A percentile compares a stretch with the other conserved stretches of the same genome.
phyloP scores from a whole-genome alignment of 2,113 vertebrate species.

The Heterocephalus glaber region DNA sequence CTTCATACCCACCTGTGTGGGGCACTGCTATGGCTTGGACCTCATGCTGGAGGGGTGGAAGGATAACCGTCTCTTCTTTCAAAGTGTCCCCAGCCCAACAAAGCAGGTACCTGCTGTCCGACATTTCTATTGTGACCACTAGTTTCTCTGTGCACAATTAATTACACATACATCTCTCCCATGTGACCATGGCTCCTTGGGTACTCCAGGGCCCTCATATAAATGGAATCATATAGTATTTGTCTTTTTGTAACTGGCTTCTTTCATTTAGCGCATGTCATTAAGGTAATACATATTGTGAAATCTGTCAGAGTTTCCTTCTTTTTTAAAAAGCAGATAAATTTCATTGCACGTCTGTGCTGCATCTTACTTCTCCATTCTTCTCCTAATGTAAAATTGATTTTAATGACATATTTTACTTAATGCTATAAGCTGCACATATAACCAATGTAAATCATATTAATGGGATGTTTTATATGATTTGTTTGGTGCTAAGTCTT shows the following conservation, averaged over 20 bases:
- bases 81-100: fast-evolving
- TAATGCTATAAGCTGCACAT: not conserved
- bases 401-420: not conserved
- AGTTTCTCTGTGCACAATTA: too few relatives aligned
- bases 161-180: too few relatives aligned
- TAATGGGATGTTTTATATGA: not conserved
- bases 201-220: not conserved
- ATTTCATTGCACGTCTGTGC: not conserved
- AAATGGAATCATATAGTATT: not conserved
- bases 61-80: not conserved
- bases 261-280: not conserved
- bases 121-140: too few relatives aligned
- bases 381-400: not conserved
- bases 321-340: not conserved
- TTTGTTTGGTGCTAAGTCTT: not conserved
- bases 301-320: not conserved
- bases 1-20: not conserved
- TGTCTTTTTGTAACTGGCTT: not conserved
- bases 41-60: not conserved
- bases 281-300: not conserved
- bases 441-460: not conserved
- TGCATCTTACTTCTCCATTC: not conserved
- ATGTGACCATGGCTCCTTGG: not conserved
- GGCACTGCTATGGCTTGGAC: not conserved
- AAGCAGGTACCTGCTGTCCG: not conserved